These are phyloP conservation scores for Streptopelia turtur DNA, from an alignment of 2,797 vertebrate genomes.

Conservation along the genomic window DNA sequence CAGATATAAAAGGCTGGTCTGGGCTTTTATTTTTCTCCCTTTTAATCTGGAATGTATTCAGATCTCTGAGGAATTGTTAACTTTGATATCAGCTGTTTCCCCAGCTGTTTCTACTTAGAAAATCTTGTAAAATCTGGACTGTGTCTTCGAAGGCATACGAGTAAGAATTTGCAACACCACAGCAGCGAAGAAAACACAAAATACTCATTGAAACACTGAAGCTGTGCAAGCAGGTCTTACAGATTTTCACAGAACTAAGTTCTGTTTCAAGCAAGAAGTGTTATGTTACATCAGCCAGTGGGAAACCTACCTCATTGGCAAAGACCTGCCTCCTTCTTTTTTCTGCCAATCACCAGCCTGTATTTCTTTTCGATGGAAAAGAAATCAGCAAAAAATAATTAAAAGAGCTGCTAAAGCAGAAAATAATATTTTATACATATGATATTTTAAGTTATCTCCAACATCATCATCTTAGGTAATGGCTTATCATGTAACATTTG, in stretches of 20 bases:
- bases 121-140: background rate
- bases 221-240: background rate
- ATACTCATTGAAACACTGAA: background rate
- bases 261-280: background rate
- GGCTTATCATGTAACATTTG: conserved; percentile 55
- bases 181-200: conserved; percentile 24
- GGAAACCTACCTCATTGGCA: background rate
- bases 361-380: background rate
- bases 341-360: background rate
- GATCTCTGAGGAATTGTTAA: background rate
- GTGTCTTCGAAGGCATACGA: background rate
- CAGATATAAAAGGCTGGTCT: background rate
- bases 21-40: background rate
- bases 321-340: background rate
- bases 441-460: conserved; percentile 52
- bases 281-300: background rate
- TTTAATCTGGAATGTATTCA: background rate
- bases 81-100: conserved; percentile 9
- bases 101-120: background rate
- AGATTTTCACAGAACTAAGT: background rate
- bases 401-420: conserved; percentile 70
- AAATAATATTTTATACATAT: conserved; percentile 52
- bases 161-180: background rate
- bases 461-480: conserved; percentile 46
- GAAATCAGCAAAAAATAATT: conserved; percentile 66